A percentile compares a stretch with the other conserved stretches of the same genome.
Conservation (phyloP, 2,888 invertebrate genomes). For the Drosophila nigricruria region DNA sequence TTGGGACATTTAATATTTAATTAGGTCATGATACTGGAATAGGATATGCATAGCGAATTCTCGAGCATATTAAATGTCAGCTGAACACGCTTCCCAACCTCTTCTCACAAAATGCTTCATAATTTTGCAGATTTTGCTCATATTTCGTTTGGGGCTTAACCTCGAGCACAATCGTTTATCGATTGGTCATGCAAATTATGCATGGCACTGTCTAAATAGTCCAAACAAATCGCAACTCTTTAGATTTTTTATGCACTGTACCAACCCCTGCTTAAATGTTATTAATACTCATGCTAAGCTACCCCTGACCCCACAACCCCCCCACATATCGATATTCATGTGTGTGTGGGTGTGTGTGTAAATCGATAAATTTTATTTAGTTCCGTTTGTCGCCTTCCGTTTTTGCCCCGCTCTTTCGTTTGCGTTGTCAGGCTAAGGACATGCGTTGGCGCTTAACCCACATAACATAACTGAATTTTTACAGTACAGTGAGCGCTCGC, state of each 20-base stretch:
- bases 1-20: slow-evolving; percentile 12
- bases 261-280: slow-evolving; percentile 41
- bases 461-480: slow-evolving; percentile 53
- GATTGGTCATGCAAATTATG: slow-evolving; percentile 59
- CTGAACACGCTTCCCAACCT: not conserved
- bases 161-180: slow-evolving; percentile 39
- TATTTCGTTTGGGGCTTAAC: slow-evolving; percentile 16
- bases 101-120: not conserved
- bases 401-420: slow-evolving; percentile 9
- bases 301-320: slow-evolving; percentile 1
- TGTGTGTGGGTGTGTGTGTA: slow-evolving; percentile 23
- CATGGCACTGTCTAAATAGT: slow-evolving; percentile 43
- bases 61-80: slow-evolving; percentile 7
- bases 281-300: slow-evolving; percentile 52
- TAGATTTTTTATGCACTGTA: slow-evolving; percentile 52
- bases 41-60: slow-evolving; percentile 1
- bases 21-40: slow-evolving; percentile 12
- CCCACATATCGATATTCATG: slow-evolving; percentile 15
- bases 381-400: slow-evolving; percentile 53
- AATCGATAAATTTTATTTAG: slow-evolving; percentile 75
- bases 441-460: slow-evolving; percentile 72
- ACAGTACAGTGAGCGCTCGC: slow-evolving; percentile 19
- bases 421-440: slow-evolving; percentile 46
- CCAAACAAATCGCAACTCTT: slow-evolving; percentile 37
- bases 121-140: slow-evolving; percentile 19